phyloP scores from a whole-genome alignment of 1,140 invertebrate species.

The Pogonomyrmex barbatus region DNA sequence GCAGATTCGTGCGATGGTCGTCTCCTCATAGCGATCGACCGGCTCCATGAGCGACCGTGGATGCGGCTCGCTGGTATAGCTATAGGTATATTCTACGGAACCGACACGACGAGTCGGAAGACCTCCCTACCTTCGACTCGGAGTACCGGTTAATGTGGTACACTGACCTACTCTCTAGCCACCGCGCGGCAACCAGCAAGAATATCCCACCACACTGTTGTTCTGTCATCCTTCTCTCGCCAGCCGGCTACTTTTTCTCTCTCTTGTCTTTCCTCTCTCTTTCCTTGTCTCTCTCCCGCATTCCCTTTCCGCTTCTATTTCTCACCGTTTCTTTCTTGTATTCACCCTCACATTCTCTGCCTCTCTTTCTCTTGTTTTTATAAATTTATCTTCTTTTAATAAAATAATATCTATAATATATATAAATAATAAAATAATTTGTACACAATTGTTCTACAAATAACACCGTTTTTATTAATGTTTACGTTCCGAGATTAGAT shows the following conservation, averaged over 20 bases:
- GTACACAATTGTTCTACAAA: background rate
- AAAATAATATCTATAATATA: background rate
- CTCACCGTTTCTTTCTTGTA: constrained; percentile 30
- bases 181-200: constrained; percentile 65
- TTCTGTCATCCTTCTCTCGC: constrained; percentile 76
- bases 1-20: background rate
- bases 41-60: constrained; percentile 67
- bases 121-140: constrained; percentile 44
- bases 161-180: constrained; percentile 85
- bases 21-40: constrained; percentile 51
- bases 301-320: constrained; percentile 72
- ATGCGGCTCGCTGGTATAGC: constrained; percentile 61
- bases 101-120: constrained; percentile 85
- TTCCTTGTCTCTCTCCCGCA: constrained; percentile 51
- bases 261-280: constrained; percentile 47
- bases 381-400: background rate
- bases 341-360: constrained; percentile 13
- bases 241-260: constrained; percentile 47
- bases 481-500: background rate
- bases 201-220: constrained; percentile 72
- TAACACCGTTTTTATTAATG: background rate
- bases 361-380: constrained; percentile 22
- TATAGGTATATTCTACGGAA: constrained; percentile 84
- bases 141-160: constrained; percentile 85
- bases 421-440: background rate